Conservation (phyloP, 2,888 invertebrate species). For the Agonopterix heracliana region DNA sequence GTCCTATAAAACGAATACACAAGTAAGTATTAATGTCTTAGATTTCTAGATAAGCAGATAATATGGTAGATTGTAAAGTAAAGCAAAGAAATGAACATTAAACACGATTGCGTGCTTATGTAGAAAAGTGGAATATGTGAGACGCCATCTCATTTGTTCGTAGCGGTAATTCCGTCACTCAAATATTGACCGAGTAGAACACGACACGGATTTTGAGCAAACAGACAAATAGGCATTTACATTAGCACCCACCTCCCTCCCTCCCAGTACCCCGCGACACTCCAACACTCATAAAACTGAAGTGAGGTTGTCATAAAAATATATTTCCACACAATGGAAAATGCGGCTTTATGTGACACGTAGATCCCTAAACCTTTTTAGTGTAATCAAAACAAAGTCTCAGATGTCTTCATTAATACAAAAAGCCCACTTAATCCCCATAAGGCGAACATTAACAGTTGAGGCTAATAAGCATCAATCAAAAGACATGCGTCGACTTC, state of each 20-base stretch:
- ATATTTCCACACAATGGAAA: constrained; percentile 26
- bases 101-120: constrained; percentile 7
- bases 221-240: constrained; percentile 69
- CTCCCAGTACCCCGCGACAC: constrained; percentile 16
- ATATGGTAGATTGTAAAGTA: no score
- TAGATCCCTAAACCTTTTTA: background rate
- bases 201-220: constrained; percentile 71
- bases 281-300: constrained; percentile 24
- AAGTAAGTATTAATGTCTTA: no score
- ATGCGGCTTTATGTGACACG: constrained; percentile 9
- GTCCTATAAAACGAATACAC: no score
- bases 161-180: constrained; percentile 68
- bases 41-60: no score
- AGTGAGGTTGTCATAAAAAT: constrained; percentile 18
- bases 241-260: constrained; percentile 49
- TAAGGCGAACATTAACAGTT: constrained; percentile 11
- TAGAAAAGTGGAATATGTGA: constrained; percentile 39
- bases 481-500: constrained; percentile 13
- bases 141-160: constrained; percentile 60
- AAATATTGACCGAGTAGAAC: constrained; percentile 71
- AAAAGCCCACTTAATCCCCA: constrained; percentile 10
- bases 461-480: constrained; percentile 13
- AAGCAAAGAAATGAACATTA: constrained; percentile 1
- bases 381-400: background rate
- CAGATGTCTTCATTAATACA: constrained; percentile 5